These are phyloP conservation scores for Icerya purchasi DNA, from an alignment of 2,888 invertebrate genomes.

Conservation along the genomic window DNA sequence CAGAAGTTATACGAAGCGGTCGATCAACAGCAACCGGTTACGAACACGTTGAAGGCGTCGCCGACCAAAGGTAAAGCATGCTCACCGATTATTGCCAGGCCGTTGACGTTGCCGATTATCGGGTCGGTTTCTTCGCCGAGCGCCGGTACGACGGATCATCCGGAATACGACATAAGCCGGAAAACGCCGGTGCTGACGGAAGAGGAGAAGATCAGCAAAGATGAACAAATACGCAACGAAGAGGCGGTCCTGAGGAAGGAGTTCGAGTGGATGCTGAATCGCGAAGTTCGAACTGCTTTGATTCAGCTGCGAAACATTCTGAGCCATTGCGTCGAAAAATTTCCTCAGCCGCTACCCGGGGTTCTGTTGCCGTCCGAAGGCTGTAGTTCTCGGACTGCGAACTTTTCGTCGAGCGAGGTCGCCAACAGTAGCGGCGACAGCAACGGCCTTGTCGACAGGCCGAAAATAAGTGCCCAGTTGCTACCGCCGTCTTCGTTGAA, in stretches of 20 bases:
- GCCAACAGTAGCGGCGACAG: not conserved
- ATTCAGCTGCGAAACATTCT: not conserved
- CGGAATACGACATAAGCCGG: not conserved
- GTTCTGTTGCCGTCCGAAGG: not conserved
- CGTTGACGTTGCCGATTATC: not conserved
- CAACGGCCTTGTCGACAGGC: too few species aligned
- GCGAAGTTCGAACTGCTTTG: not conserved
- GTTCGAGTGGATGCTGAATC: not conserved
- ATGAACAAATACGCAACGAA: not conserved
- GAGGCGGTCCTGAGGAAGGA: not conserved
- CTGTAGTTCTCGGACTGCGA: not conserved
- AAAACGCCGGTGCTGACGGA: not conserved
- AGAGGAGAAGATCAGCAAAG: not conserved
- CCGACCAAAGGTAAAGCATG: not conserved
- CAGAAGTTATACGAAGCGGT: not conserved
- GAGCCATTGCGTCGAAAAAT: not conserved
- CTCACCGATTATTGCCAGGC: not conserved
- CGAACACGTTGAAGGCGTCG: not conserved
- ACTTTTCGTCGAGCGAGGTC: not conserved
- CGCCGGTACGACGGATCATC: not conserved
- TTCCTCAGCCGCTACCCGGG: not conserved
- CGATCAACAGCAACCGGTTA: not conserved
- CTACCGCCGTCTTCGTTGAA: not conserved
- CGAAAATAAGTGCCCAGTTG: too few species aligned
- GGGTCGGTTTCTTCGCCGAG: not conserved